Percentiles rank a stretch among this genome's conserved stretches.
Evolutionary conservation across 1,140 invertebrate genomes (phyloP).

Genomic region (Drosophila ananassae): DNA sequence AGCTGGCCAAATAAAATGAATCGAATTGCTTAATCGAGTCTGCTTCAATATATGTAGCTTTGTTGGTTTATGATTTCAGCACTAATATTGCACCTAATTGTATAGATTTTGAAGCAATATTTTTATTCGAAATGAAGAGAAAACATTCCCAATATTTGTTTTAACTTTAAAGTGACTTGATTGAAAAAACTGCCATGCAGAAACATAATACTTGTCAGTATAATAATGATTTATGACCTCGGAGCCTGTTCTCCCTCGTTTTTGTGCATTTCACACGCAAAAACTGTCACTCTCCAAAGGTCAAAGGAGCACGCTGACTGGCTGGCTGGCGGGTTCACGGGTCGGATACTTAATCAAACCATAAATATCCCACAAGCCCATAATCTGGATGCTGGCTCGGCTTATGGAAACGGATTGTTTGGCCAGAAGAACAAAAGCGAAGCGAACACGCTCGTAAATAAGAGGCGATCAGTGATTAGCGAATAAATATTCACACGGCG

Average conservation of each 20-base stretch:
- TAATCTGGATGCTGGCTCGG: constrained; percentile 16
- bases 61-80: too few relatives aligned
- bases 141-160: background rate
- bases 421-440: constrained; percentile 17
- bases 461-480: constrained; percentile 58
- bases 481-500: constrained; percentile 67
- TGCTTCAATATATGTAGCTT: too few relatives aligned
- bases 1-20: too few relatives aligned
- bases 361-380: constrained; percentile 39
- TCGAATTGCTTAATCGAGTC: too few relatives aligned
- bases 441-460: constrained; percentile 45
- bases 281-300: constrained; percentile 37
- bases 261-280: constrained; percentile 28
- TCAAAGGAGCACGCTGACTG: constrained; percentile 6
- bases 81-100: too few relatives aligned
- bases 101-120: too few relatives aligned
- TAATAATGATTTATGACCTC: constrained; percentile 38
- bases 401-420: constrained; percentile 36
- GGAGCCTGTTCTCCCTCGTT: constrained; percentile 6
- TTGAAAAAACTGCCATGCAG: background rate
- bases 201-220: constrained; percentile 24
- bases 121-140: too few relatives aligned
- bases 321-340: constrained; percentile 19
- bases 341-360: constrained; percentile 7
- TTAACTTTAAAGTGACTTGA: background rate